Evolutionary conservation across 2,797 vertebrate genomes (phyloP).

Genomic region (Gymnodraco acuticeps): DNA sequence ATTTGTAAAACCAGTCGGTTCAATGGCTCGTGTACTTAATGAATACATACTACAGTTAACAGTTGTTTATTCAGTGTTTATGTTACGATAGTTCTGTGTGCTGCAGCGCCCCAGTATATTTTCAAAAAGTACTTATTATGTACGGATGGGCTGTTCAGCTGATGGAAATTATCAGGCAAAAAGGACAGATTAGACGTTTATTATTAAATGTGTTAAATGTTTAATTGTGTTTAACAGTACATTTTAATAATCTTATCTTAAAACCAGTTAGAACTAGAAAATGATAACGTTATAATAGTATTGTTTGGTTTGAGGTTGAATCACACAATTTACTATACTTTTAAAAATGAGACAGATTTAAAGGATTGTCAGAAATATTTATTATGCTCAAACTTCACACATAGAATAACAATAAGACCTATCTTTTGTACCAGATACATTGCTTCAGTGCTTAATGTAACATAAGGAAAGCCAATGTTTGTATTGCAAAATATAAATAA

Average conservation of each 20-base stretch:
- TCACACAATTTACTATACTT: not conserved
- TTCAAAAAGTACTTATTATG: not conserved
- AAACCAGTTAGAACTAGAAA: not conserved
- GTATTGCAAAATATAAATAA: conserved; percentile 73
- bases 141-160: not conserved
- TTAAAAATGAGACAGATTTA: not conserved
- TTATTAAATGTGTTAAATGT: not conserved
- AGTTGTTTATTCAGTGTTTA: not conserved
- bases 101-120: not conserved
- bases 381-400: conserved; percentile 60
- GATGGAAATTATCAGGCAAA: not conserved
- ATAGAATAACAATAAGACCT: conserved; percentile 36
- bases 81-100: not conserved
- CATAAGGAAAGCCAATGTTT: conserved; percentile 29
- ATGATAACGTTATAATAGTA: not conserved
- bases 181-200: not conserved
- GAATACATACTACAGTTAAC: too few species aligned
- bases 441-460: conserved; percentile 30
- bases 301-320: not conserved
- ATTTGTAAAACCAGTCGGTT: not conserved
- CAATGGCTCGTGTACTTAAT: too few species aligned
- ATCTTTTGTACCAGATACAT: conserved; percentile 46
- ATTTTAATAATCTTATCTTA: not conserved
- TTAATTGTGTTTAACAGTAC: not conserved
- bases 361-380: conserved; percentile 70